phyloP scores from a whole-genome alignment of 2,797 vertebrate species.

The Trachurus trachurus region DNA sequence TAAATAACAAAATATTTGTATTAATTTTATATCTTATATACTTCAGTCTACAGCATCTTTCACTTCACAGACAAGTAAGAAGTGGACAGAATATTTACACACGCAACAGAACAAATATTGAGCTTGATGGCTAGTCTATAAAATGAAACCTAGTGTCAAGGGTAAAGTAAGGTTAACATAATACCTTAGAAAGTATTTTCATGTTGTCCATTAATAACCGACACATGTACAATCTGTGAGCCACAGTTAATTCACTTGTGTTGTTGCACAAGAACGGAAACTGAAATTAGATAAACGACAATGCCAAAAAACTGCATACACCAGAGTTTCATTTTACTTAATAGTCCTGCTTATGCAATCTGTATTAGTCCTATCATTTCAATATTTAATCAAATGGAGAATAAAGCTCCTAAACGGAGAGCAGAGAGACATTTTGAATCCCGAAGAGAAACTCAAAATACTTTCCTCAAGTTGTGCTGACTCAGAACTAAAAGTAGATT shows the following conservation, averaged over 20 bases:
- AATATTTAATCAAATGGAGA: slow-evolving; percentile 40
- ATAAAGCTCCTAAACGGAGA: slow-evolving; percentile 25
- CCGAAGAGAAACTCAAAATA: slow-evolving; percentile 35
- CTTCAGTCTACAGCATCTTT: not conserved
- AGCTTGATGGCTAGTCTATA: not conserved
- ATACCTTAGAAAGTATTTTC: not conserved
- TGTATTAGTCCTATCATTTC: slow-evolving; percentile 21
- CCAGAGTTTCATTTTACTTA: slow-evolving; percentile 25
- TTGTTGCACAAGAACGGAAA: slow-evolving; percentile 8
- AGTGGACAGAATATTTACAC: not conserved
- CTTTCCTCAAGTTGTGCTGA: slow-evolving; percentile 32
- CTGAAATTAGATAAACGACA: slow-evolving; percentile 18
- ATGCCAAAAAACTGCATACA: slow-evolving; percentile 1
- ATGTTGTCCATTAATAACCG: slow-evolving; percentile 7
- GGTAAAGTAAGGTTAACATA: not conserved
- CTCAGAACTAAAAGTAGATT: slow-evolving; percentile 45
- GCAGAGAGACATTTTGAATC: slow-evolving; percentile 44
- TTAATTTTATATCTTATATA: not conserved
- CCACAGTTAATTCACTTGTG: slow-evolving; percentile 21
- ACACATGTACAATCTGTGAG: not conserved
- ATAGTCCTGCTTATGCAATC: slow-evolving; percentile 24
- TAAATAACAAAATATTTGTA: not conserved
- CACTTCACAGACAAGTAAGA: not conserved
- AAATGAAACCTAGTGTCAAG: not conserved
- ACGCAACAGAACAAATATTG: not conserved